A percentile compares a stretch with the other conserved stretches of the same genome.
Conservation (phyloP, 1,140 invertebrate genomes). For the Battus philenor region DNA sequence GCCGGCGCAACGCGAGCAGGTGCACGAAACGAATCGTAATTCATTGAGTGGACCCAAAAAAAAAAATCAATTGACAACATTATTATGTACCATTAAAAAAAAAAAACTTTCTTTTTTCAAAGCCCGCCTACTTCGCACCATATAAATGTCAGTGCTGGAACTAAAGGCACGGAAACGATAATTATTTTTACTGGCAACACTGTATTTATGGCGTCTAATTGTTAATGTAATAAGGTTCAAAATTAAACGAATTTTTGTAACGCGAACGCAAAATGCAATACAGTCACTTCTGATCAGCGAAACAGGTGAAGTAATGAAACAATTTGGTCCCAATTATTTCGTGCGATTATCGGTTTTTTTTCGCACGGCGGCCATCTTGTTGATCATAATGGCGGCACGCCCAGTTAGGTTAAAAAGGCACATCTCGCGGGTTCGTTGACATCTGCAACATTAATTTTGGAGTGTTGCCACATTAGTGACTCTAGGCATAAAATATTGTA, state of each 20-base stretch:
- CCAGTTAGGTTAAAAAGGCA: conserved; percentile 25
- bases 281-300: conserved; percentile 2
- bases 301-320: conserved; percentile 43
- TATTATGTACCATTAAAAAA: conserved; percentile 26
- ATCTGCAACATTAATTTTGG: background rate
- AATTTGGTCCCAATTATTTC: conserved; percentile 45
- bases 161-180: background rate
- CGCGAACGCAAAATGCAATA: background rate
- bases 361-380: conserved; percentile 37
- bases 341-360: conserved; percentile 36
- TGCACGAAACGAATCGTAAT: no score
- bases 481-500: conserved; percentile 10
- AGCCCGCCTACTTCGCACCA: conserved; percentile 1
- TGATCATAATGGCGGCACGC: conserved; percentile 33
- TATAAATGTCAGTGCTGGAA: conserved; percentile 3
- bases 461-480: conserved; percentile 5
- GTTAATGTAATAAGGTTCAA: conserved; percentile 6
- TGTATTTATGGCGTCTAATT: conserved; percentile 4
- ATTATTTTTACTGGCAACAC: no score
- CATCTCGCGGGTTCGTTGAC: conserved; percentile 18
- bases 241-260: conserved; percentile 8
- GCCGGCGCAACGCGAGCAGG: no score
- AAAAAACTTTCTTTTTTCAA: no score
- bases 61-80: conserved; percentile 29
- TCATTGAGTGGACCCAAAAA: no score